Evolutionary conservation across 2,113 vertebrate species (phyloP), one percentile per base, ranked within the genome.

Genomic region (Hiodon alosoides): DNA sequence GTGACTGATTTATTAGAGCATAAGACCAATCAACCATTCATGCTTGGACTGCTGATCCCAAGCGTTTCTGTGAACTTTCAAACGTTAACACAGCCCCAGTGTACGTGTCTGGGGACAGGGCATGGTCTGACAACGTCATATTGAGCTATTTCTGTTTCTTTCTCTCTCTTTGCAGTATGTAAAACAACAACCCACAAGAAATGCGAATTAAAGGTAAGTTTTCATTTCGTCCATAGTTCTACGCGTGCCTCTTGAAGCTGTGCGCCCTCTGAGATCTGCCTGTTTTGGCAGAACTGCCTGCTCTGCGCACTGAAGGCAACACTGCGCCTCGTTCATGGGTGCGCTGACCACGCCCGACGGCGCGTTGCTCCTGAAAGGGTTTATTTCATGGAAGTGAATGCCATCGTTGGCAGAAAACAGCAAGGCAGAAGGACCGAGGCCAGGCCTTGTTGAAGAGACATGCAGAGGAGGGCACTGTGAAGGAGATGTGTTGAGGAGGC

Each of bases 111-210:
- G 31, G 31, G 31, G 31, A 31, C 31, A 31, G 31, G 31, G 31
- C 31, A 31, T 31, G 31, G 31, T 31, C 31, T 31, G 31, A 31
- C 31, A 31, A n/a, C n/a, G n/a, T n/a, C 14, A 3, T 59, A 8
- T 57, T 11, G 11, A 8, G 55, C 55, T 8, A 2, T 11, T 11
- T 59, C 9, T 11, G 9, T 59, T 9, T 0, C 3, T 4, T 55
- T 59, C 31, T 71, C 17, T 66, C 50, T 71, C 5, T 13, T 66
- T 78, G 16, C 82, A 96, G 95, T 93, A 64, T 97, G 95, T 89
- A 97, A 94, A 89, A 91, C 94, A 69, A 91, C 92, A 17, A 91
- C 92, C 67, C 95, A 97, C 87, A 94, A 92, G 87, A 95, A 94
- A 91, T 97, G 95, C 78, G 94, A 97, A 89, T 86, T 85, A 75